Percentiles rank a stretch among this genome's conserved stretches.
These are phyloP conservation scores for Felis chaus DNA, from an alignment of 2,113 vertebrate genomes.

Conservation along the genomic window DNA sequence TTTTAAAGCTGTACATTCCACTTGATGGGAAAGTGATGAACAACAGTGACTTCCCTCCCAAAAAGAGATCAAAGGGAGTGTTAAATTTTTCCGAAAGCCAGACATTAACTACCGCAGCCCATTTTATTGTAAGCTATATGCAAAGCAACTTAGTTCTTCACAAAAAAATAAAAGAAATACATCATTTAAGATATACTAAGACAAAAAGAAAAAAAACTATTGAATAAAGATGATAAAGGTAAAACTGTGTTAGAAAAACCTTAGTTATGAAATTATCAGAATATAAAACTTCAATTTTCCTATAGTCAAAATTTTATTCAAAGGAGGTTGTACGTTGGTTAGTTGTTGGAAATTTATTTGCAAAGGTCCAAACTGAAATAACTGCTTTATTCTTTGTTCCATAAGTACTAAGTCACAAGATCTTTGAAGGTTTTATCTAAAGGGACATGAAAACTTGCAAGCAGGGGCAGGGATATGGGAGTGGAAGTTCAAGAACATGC, in stretches of 20 bases:
- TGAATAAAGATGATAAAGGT: constrained; percentile 15
- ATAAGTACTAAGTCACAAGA: constrained; percentile 33
- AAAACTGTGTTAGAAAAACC: constrained; percentile 26
- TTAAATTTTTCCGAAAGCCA: constrained; percentile 54
- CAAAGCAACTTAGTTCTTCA: constrained; percentile 55
- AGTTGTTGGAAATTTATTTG: constrained; percentile 16
- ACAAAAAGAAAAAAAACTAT: background rate
- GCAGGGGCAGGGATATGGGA: background rate
- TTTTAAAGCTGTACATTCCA: background rate
- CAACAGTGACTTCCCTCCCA: background rate
- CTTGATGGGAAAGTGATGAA: background rate
- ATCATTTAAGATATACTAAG: constrained; percentile 20
- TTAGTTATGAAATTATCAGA: constrained; percentile 22
- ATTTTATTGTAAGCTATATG: constrained; percentile 18
- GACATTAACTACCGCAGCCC: constrained; percentile 18
- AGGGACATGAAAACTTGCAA: constrained; percentile 1
- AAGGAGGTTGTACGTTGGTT: background rate
- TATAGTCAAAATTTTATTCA: constrained; percentile 61
- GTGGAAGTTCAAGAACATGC: background rate
- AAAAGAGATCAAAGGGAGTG: background rate
- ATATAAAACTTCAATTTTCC: constrained; percentile 54
- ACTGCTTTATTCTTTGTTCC: constrained; percentile 41
- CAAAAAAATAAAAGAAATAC: background rate
- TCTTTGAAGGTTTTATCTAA: constrained; percentile 48
- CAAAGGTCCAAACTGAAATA: constrained; percentile 46